Evolutionary conservation across 2,797 vertebrate species (phyloP).

Genomic region (Crenichthys baileyi): DNA sequence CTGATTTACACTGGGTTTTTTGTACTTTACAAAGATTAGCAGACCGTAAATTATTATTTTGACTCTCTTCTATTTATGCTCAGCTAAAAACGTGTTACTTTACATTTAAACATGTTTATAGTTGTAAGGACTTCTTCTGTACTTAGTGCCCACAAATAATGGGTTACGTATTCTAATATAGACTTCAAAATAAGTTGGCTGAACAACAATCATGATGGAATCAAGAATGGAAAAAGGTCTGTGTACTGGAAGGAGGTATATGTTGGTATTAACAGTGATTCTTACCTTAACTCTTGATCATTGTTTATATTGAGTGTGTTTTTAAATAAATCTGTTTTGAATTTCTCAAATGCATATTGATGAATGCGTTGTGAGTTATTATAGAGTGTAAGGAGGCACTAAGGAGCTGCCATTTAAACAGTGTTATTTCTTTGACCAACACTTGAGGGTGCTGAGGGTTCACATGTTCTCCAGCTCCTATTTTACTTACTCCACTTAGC

Average conservation of each 20-base stretch:
- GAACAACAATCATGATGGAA: constrained; percentile 35
- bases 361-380: constrained; percentile 2
- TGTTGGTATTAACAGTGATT: constrained; percentile 53
- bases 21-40: constrained; percentile 17
- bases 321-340: constrained; percentile 82
- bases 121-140: constrained; percentile 26
- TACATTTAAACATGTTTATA: constrained; percentile 14
- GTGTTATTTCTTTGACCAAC: not conserved
- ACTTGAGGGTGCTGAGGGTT: not conserved
- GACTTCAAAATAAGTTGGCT: constrained; percentile 37
- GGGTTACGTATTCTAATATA: constrained; percentile 28
- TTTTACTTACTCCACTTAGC: not conserved
- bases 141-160: constrained; percentile 15
- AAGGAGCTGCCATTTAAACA: not conserved
- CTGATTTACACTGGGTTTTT: constrained; percentile 19
- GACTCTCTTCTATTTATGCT: constrained; percentile 30
- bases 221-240: constrained; percentile 29
- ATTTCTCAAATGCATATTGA: constrained; percentile 63
- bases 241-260: constrained; percentile 29
- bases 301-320: constrained; percentile 74
- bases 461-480: not conserved
- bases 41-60: constrained; percentile 18
- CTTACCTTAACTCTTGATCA: constrained; percentile 58
- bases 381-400: not conserved
- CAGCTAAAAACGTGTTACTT: constrained; percentile 19